These are phyloP conservation scores for Ptychoptera contaminata DNA, from an alignment of 2,888 invertebrate genomes.

Conservation along the genomic window DNA sequence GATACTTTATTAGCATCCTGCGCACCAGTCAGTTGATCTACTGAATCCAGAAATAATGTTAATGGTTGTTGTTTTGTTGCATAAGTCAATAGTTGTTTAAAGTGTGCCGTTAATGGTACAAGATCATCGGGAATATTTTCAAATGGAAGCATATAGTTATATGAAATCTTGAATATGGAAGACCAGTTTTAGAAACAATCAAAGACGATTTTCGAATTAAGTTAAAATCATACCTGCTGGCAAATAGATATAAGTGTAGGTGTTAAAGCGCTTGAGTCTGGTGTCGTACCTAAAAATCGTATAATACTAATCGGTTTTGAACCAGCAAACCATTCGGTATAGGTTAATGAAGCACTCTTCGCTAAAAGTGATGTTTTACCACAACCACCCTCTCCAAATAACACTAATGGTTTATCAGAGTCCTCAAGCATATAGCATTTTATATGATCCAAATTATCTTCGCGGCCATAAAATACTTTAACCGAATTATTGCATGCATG, in stretches of 20 bases:
- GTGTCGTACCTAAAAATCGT: constrained; percentile 90
- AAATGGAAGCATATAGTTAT: constrained; percentile 80
- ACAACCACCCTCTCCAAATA: constrained; percentile 92
- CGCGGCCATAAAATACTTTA: constrained; percentile 84
- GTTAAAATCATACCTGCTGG: constrained; percentile 54
- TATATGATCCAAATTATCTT: constrained; percentile 66
- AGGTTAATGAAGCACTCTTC: constrained; percentile 72
- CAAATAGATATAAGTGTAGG: constrained; percentile 91
- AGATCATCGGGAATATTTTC: constrained; percentile 92
- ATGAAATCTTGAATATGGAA: constrained; percentile 56
- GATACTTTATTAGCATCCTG: constrained; percentile 91
- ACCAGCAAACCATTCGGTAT: constrained; percentile 54
- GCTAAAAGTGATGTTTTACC: constrained; percentile 94
- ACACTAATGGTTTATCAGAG: constrained; percentile 74
- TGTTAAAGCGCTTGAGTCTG: constrained; percentile 87
- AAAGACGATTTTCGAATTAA: not conserved
- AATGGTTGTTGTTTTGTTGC: constrained; percentile 73
- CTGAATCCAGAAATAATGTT: constrained; percentile 84
- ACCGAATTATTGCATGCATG: constrained; percentile 92
- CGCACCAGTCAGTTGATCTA: constrained; percentile 90
- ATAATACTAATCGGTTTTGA: constrained; percentile 74
- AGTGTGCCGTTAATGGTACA: constrained; percentile 88
- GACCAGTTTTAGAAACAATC: not conserved
- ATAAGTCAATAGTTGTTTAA: constrained; percentile 79
- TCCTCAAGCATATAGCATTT: constrained; percentile 69